These are phyloP conservation scores for Melinaea menophilus DNA, from an alignment of 2,888 invertebrate species.

Conservation along the genomic window DNA sequence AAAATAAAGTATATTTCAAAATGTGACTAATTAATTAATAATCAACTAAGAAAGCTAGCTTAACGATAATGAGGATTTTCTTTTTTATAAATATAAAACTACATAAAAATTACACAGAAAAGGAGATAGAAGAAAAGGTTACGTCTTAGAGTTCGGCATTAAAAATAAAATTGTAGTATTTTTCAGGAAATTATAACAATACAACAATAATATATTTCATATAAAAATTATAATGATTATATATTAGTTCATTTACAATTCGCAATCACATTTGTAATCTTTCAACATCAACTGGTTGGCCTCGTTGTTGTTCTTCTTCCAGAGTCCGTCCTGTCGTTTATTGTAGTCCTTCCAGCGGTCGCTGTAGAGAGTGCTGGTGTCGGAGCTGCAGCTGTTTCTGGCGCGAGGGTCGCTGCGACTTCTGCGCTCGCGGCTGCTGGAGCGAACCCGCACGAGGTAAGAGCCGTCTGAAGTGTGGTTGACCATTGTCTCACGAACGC, in stretches of 20 bases:
- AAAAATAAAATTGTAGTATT: too few relatives aligned
- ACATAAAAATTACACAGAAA: too few relatives aligned
- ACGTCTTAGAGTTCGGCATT: too few relatives aligned
- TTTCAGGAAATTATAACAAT: too few relatives aligned
- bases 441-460: slow-evolving; percentile 65
- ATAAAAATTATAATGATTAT: neutral
- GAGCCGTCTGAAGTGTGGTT: slow-evolving; percentile 67
- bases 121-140: too few relatives aligned
- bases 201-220: too few relatives aligned
- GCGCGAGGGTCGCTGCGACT: slow-evolving; percentile 33
- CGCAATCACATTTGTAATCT: slow-evolving; percentile 26
- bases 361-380: slow-evolving; percentile 48
- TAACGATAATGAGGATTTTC: too few relatives aligned
- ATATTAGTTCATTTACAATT: slow-evolving; percentile 14
- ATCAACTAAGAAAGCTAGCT: too few relatives aligned
- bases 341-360: slow-evolving; percentile 50
- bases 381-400: slow-evolving; percentile 42
- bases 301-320: slow-evolving; percentile 25
- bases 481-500: slow-evolving; percentile 79
- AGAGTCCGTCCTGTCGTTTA: slow-evolving; percentile 27
- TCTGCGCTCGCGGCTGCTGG: slow-evolving; percentile 43
- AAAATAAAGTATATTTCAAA: too few relatives aligned
- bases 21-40: too few relatives aligned
- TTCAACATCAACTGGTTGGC: slow-evolving; percentile 25
- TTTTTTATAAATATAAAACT: too few relatives aligned